Evolutionary conservation across 2,797 vertebrate genomes (phyloP).

Genomic region (Tokudaia muenninki): DNA sequence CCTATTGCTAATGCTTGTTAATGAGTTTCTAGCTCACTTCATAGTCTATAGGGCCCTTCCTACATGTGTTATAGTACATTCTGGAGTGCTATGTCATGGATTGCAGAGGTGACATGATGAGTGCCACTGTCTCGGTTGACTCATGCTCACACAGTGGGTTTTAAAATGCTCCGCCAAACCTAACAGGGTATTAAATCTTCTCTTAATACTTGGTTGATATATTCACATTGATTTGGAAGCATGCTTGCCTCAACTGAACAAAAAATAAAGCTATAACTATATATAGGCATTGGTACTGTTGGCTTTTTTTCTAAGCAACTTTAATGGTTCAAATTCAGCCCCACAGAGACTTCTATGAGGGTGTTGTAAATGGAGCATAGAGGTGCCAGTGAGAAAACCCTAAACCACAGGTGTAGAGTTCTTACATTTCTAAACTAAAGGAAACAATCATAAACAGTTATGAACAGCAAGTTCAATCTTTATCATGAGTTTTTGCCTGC

Average conservation of each 20-base stretch:
- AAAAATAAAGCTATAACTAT: constrained; percentile 55
- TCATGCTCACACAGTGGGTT: constrained; percentile 49
- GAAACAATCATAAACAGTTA: constrained; percentile 28
- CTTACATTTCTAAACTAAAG: constrained; percentile 33
- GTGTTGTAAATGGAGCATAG: constrained; percentile 64
- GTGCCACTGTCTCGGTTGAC: background rate
- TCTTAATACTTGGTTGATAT: constrained; percentile 77
- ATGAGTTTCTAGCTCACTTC: constrained; percentile 67
- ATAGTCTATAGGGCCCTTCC: constrained; percentile 53
- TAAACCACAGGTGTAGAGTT: constrained; percentile 16
- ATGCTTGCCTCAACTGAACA: constrained; percentile 63
- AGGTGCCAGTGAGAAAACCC: constrained; percentile 55
- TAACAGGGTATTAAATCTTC: constrained; percentile 75
- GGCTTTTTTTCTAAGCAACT: constrained; percentile 57
- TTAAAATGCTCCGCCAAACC: constrained; percentile 78
- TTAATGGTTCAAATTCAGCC: constrained; percentile 59
- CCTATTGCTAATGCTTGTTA: constrained; percentile 36
- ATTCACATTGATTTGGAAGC: constrained; percentile 67
- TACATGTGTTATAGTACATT: constrained; percentile 56
- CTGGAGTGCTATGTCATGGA: background rate
- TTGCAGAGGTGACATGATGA: background rate
- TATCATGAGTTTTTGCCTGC: constrained; percentile 42
- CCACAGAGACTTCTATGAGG: constrained; percentile 65
- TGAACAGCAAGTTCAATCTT: constrained; percentile 59
- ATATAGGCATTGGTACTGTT: constrained; percentile 57